phyloP scores from a whole-genome alignment of 1,140 invertebrate genomes.

The Carcinoscorpius rotundicauda region DNA sequence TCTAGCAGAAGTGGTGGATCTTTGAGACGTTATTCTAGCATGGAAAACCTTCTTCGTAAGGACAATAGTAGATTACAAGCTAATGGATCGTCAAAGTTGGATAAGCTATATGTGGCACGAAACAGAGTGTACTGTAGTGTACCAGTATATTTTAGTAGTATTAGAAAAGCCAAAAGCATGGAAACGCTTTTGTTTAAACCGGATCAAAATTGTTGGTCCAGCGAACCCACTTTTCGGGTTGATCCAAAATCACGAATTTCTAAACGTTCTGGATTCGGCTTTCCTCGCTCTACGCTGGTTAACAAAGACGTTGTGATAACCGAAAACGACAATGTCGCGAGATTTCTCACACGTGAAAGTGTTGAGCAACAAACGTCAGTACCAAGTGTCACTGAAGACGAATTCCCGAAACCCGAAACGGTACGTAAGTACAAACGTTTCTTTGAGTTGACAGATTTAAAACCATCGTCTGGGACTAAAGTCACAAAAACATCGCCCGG shows the following conservation, averaged over 20 bases:
- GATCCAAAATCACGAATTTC: background rate
- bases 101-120: slow-evolving; percentile 4
- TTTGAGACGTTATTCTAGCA: slow-evolving; percentile 60
- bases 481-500: slow-evolving; percentile 15
- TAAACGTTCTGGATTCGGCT: background rate
- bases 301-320: slow-evolving; percentile 37
- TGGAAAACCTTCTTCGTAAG: slow-evolving; percentile 64
- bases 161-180: slow-evolving; percentile 21
- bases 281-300: slow-evolving; percentile 21
- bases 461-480: slow-evolving; percentile 5
- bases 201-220: background rate
- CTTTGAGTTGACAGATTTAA: slow-evolving; percentile 46
- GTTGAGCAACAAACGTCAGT: background rate
- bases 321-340: slow-evolving; percentile 24
- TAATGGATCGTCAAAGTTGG: too few species aligned
- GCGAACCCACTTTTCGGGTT: background rate
- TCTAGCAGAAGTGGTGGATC: slow-evolving; percentile 45
- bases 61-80: slow-evolving; percentile 29
- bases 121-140: background rate
- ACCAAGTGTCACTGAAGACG: slow-evolving; percentile 48
- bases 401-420: slow-evolving; percentile 68
- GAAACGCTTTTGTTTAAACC: slow-evolving; percentile 13
- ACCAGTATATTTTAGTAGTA: background rate
- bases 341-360: background rate
- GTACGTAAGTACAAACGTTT: slow-evolving; percentile 69